Evolutionary conservation across 2,797 vertebrate genomes (phyloP), one percentile per base, ranked within the genome.

Genomic region (Melanotaenia nigrans): DNA sequence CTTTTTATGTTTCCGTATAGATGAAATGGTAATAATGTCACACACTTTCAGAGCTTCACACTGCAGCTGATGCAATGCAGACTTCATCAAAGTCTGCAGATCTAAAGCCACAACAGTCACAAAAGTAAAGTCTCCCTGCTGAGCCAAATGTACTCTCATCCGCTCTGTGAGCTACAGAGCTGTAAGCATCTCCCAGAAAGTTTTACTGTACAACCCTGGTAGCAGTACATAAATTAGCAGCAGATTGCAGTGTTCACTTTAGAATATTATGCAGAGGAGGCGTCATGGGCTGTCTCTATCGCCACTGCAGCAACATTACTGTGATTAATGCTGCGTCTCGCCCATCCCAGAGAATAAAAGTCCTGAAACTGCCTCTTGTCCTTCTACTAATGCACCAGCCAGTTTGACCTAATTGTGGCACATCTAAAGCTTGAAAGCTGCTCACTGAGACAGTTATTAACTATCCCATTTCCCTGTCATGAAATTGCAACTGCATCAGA

Each of bases 241-340:
- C 63, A 83, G 83, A 89, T 85, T 62, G 79, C 86, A 71, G 83
- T 73, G 84, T 80, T 91, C 89, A 83, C 87, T 90, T 88, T 81
- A 55, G 89, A 83, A 89, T 83, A 90, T 91, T 91, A 92, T 88
- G 87, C 89, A 86, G 87, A 83, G 84, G 85, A 91, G 89, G 82
- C 81, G 70, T 88, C 81, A 74, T 78, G 83, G 72, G 61, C 81
- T 90, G 88, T 88, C 82, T 90, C 81, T 75, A 67, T 74, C 68
- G 16, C 79, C 77, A 64, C 90, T 87, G 91, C 87, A 78, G 88
- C 85, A 89, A 76, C 89, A 90, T 90, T 87, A 89, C 85, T 77
- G 86, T 92, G 92, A 94, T 94, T 92, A 94, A 93, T 92, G 87
- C 75, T 36, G 85, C 73, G 81, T 90, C 85, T 91, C 89, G 73